These are phyloP conservation scores for Cerceris rybyensis DNA, from an alignment of 2,888 invertebrate species.

Conservation along the genomic window DNA sequence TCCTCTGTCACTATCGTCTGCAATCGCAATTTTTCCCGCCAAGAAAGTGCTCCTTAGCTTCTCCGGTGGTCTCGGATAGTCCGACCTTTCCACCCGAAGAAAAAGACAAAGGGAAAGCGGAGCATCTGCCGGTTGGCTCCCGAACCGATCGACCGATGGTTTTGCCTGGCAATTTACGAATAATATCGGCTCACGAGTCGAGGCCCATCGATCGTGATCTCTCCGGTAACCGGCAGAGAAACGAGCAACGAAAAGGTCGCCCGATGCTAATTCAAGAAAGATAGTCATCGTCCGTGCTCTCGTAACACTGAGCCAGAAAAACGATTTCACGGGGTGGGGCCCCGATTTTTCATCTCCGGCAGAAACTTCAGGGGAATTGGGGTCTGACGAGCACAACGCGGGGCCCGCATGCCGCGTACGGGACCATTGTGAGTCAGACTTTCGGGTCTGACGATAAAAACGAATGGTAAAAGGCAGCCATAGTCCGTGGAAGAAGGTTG, in stretches of 20 bases:
- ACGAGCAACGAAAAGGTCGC: slow-evolving; percentile 60
- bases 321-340: slow-evolving; percentile 39
- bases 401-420: slow-evolving; percentile 54
- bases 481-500: slow-evolving; percentile 43
- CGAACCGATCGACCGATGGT: not conserved
- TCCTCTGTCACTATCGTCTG: too few relatives aligned
- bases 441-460: slow-evolving; percentile 56
- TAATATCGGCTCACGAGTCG: slow-evolving; percentile 43
- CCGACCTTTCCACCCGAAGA: slow-evolving; percentile 28
- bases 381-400: slow-evolving; percentile 35
- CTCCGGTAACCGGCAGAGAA: slow-evolving; percentile 9
- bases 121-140: slow-evolving; percentile 19
- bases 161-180: slow-evolving; percentile 38
- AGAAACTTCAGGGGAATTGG: slow-evolving; percentile 25
- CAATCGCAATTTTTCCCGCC: too few relatives aligned
- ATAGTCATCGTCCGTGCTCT: slow-evolving; percentile 44
- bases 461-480: slow-evolving; percentile 54
- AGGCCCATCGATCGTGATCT: slow-evolving; percentile 51
- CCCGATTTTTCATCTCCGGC: slow-evolving; percentile 36
- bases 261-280: slow-evolving; percentile 61
- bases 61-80: too few relatives aligned
- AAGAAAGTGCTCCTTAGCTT: too few relatives aligned
- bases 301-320: slow-evolving; percentile 48
- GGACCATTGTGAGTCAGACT: slow-evolving; percentile 57
- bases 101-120: slow-evolving; percentile 44